Evolutionary conservation across 2,888 invertebrate genomes (phyloP).

Genomic region (Tetragnatha montana): DNA sequence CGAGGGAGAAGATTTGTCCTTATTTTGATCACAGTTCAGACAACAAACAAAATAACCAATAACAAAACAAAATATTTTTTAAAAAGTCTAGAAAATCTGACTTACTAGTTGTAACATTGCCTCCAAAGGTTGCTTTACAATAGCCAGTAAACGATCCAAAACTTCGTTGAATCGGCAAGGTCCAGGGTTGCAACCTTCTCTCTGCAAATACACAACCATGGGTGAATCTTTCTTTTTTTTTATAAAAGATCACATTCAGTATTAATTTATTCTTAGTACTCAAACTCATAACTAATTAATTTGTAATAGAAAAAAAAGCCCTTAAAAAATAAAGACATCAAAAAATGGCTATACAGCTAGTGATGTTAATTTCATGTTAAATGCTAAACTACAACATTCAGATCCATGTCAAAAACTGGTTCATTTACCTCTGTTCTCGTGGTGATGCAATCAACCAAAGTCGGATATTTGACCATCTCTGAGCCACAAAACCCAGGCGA

Average conservation of each 20-base stretch:
- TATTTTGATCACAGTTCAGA: neutral
- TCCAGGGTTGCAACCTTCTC: constrained; percentile 74
- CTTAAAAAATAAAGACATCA: neutral
- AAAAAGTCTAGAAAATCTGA: neutral
- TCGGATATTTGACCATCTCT: constrained; percentile 81
- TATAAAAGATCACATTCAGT: too few relatives aligned
- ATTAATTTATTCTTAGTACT: too few relatives aligned
- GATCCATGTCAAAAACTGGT: neutral
- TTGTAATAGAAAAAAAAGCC: too few relatives aligned
- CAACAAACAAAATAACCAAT: neutral
- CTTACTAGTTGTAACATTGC: constrained; percentile 78
- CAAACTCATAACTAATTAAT: too few relatives aligned
- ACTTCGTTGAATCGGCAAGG: constrained; percentile 86
- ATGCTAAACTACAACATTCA: neutral
- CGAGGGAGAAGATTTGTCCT: neutral
- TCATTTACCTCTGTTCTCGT: constrained; percentile 80
- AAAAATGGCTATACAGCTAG: neutral
- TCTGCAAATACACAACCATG: constrained; percentile 69
- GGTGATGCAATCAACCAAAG: constrained; percentile 87
- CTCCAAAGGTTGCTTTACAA: constrained; percentile 86
- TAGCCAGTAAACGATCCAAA: constrained; percentile 86
- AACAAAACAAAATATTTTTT: neutral
- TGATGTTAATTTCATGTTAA: too few relatives aligned
- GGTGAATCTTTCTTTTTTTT: too few relatives aligned
- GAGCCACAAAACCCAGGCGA: constrained; percentile 55